Base-by-base conservation (phyloP, 2,113 vertebrate genomes). In the Labrus mixtus region DNA sequence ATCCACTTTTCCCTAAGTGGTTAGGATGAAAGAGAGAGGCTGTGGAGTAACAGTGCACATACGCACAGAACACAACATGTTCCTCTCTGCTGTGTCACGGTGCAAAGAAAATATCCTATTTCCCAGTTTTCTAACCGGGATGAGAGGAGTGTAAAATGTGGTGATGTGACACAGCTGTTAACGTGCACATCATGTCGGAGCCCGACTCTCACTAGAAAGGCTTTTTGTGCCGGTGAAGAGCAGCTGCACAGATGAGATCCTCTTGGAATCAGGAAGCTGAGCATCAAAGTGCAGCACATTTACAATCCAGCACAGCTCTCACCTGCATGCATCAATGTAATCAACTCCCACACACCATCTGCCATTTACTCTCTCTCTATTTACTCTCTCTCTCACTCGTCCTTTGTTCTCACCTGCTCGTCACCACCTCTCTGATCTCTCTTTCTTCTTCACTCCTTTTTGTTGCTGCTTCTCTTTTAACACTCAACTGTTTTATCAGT, bases 271-370 rank as follows among this genome's bases (percentile, higher is more conserved):
- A 20, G 65, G 80, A 70, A 71, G 41, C 70, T 69, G 8, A 11
- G 22, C 2, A 20, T 64, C 58, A 76, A 43, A 76, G 36, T 53
- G 69, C 56, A 53, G 51, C 73, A 74, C 54, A 73, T 72, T 45
- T 63, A 50, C 76, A 50, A 25, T 51, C 51, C 70, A 64, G 71
- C 17, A 16, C 71, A 37, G 58, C 61, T 29, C 48, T 71, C 8
- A 73, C 68, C 76, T 82, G 79, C 58, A 56, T 56, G 58, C 75
- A 48, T 69, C 58, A 56, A 33, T 64, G 71, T 29, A 29, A 81
- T 73, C 45, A 64, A 22, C 58, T 65, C 61, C 51, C 70, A 76
- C 81, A 64, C 39, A 56, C 61, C 62, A 64, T 71, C 51, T 84
- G 73, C 62, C 53, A 23, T 65, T 56, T 41, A 51, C 54, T 79